Percentiles rank a stretch among this genome's conserved stretches.
These are phyloP conservation scores for Syrista parreyssii DNA, from an alignment of 2,888 invertebrate genomes.

Conservation along the genomic window DNA sequence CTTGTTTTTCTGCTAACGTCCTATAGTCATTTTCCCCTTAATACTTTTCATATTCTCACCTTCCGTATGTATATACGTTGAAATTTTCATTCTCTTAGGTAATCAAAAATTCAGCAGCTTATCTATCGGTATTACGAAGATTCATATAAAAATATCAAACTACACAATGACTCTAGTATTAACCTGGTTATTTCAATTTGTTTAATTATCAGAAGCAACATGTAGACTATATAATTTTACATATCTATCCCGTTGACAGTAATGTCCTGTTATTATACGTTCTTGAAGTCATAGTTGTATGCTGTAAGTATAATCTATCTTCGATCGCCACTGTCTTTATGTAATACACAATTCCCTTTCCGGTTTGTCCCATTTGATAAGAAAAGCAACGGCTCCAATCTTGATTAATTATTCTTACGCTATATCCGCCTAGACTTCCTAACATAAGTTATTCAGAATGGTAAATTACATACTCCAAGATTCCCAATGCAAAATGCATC, in stretches of 20 bases:
- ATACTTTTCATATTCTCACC: neutral
- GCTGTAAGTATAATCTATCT: neutral
- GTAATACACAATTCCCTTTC: neutral
- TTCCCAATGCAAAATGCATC: no score
- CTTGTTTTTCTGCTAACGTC: no score
- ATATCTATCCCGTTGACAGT: neutral
- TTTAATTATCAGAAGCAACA: no score
- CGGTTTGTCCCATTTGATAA: neutral
- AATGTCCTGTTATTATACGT: neutral
- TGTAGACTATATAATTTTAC: no score
- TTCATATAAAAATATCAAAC: neutral
- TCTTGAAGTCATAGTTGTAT: neutral
- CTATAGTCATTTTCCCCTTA: neutral
- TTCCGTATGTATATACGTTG: neutral
- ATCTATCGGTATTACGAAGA: constrained; percentile 15
- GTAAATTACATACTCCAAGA: no score
- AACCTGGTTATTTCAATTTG: no score
- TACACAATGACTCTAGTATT: no score
- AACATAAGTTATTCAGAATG: no score
- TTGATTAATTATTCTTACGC: neutral
- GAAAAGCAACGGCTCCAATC: neutral
- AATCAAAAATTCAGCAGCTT: constrained; percentile 13
- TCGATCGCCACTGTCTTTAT: neutral
- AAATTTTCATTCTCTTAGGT: neutral
- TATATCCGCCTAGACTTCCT: no score